These are phyloP conservation scores for Pardalotus punctatus DNA, from an alignment of 2,113 vertebrate species.

Conservation along the genomic window DNA sequence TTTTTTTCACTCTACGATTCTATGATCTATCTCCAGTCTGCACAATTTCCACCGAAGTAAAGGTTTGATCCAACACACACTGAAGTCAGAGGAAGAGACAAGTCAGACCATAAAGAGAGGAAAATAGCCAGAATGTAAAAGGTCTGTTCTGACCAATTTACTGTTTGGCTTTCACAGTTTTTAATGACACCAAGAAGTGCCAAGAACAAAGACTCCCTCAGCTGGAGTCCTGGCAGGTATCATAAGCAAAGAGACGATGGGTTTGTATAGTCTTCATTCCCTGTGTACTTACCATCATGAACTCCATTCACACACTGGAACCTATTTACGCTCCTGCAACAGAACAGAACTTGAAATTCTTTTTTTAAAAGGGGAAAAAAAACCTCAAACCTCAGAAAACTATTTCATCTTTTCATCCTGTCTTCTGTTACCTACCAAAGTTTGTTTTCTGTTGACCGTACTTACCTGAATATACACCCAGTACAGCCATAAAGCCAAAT, in stretches of 20 bases:
- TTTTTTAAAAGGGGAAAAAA: fast-evolving
- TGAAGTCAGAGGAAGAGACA: not conserved
- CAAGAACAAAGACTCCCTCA: not conserved
- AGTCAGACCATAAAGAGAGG: not conserved
- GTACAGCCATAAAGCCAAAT: not conserved
- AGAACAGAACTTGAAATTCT: not conserved
- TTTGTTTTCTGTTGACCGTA: not conserved
- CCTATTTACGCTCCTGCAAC: not conserved
- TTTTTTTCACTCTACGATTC: not conserved
- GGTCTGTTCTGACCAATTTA: not conserved
- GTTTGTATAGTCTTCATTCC: not conserved
- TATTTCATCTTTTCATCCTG: not conserved
- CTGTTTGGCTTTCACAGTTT: not conserved
- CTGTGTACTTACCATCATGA: not conserved
- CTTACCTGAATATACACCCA: fast-evolving
- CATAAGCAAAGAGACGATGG: not conserved
- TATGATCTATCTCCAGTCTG: not conserved
- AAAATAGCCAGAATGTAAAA: not conserved
- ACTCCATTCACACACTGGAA: not conserved
- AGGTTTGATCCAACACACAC: not conserved
- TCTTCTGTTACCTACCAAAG: not conserved
- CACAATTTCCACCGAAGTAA: not conserved
- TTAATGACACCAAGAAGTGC: not conserved
- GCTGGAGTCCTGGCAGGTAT: not conserved
- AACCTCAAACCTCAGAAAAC: not conserved